A percentile compares a stretch with the other conserved stretches of the same genome.
Evolutionary conservation across 35 echinoderm and acorn worm genomes (phyloP).

Genomic region (Patiria miniata): DNA sequence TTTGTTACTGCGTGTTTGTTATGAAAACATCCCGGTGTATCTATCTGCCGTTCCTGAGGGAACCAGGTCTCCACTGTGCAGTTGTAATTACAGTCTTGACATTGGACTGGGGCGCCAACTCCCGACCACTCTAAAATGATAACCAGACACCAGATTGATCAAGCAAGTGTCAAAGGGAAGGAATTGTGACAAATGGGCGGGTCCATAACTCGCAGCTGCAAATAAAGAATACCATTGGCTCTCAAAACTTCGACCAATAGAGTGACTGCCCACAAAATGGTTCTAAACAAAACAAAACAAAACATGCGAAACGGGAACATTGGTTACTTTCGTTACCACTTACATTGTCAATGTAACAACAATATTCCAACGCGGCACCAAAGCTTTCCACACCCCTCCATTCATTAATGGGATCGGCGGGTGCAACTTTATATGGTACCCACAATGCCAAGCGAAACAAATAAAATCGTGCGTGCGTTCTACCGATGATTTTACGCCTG

Average conservation of each 20-base stretch:
- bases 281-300: no score
- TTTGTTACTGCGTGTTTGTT: constrained; percentile 9
- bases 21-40: constrained; percentile 21
- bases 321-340: no score
- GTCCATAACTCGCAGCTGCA: background rate
- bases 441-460: background rate
- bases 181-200: constrained; percentile 17
- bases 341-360: no score
- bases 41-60: background rate
- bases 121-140: background rate
- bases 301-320: no score
- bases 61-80: background rate
- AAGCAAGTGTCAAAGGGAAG: background rate
- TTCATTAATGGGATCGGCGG: background rate
- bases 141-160: constrained; percentile 22
- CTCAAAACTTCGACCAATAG: no score
- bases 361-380: no score
- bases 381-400: background rate
- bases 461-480: background rate
- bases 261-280: no score
- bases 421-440: background rate
- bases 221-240: no score
- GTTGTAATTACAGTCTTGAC: constrained; percentile 4
- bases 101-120: background rate
- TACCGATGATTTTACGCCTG: background rate